Percentiles rank a stretch among this genome's conserved stretches.
Evolutionary conservation across 2,888 invertebrate genomes (phyloP).

Genomic region (Aethes cnicana): DNA sequence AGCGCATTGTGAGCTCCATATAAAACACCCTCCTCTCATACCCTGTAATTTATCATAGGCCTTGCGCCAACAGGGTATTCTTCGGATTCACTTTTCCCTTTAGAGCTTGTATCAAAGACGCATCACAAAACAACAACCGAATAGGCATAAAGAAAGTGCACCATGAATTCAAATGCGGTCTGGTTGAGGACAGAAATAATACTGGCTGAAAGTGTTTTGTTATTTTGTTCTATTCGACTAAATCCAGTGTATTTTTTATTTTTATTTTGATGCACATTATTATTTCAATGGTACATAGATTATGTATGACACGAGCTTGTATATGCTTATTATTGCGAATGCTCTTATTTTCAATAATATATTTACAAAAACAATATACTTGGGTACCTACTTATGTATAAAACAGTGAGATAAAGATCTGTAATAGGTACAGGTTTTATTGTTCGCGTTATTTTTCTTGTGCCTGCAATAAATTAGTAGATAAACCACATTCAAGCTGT

Average conservation of each 20-base stretch:
- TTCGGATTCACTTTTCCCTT: conserved; percentile 24
- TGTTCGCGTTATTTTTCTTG: background rate
- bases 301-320: too few species aligned
- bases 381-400: too few species aligned
- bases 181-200: conserved; percentile 24
- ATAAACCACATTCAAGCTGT: conserved; percentile 5
- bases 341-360: too few species aligned
- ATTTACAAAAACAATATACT: too few species aligned
- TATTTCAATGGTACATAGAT: too few species aligned
- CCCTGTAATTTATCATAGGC: conserved; percentile 12
- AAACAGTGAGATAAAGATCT: too few species aligned
- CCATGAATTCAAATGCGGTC: conserved; percentile 28
- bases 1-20: background rate
- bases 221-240: too few species aligned
- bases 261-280: too few species aligned
- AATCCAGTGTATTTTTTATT: too few species aligned
- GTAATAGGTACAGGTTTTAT: too few species aligned
- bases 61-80: conserved; percentile 26
- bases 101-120: conserved; percentile 17
- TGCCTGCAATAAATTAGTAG: conserved; percentile 1
- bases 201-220: background rate
- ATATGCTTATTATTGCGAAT: too few species aligned
- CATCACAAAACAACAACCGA: conserved; percentile 23
- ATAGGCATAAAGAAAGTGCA: conserved; percentile 28
- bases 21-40: background rate